A percentile compares a stretch with the other conserved stretches of the same genome.
These are phyloP conservation scores for Propithecus perrieri DNA, from an alignment of 2,797 vertebrate genomes.

Conservation along the genomic window DNA sequence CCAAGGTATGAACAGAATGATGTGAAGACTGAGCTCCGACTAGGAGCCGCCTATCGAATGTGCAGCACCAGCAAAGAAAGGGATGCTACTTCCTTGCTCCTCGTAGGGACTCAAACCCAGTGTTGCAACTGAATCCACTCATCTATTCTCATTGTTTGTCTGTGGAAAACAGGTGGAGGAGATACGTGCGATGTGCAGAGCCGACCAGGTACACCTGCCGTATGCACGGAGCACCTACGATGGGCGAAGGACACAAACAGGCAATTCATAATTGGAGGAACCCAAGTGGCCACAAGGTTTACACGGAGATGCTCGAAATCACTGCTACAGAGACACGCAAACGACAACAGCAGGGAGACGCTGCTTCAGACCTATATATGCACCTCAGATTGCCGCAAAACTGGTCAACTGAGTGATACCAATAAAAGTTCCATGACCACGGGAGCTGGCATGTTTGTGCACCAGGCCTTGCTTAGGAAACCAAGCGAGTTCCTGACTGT, in stretches of 20 bases:
- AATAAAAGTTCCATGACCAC: neutral
- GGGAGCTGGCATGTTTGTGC: fast-evolving
- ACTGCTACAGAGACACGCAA: neutral
- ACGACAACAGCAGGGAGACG: neutral
- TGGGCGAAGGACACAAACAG: neutral
- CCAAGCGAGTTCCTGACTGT: fast-evolving
- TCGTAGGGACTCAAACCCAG: neutral
- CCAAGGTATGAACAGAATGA: neutral
- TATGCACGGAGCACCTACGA: neutral
- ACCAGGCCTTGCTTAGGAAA: neutral
- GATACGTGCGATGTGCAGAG: neutral
- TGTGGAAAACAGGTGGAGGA: neutral
- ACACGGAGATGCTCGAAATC: neutral
- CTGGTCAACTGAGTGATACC: no score
- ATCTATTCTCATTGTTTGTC: neutral
- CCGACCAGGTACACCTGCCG: neutral
- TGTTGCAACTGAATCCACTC: neutral
- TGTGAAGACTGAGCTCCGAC: neutral
- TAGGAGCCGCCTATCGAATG: neutral
- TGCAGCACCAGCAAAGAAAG: neutral
- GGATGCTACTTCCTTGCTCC: neutral
- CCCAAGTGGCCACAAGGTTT: neutral
- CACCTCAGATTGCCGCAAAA: neutral
- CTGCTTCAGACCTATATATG: fast-evolving
- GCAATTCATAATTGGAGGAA: no score